Base-by-base conservation (phyloP, 2,113 vertebrate genomes). In the Apteryx owenii region DNA sequence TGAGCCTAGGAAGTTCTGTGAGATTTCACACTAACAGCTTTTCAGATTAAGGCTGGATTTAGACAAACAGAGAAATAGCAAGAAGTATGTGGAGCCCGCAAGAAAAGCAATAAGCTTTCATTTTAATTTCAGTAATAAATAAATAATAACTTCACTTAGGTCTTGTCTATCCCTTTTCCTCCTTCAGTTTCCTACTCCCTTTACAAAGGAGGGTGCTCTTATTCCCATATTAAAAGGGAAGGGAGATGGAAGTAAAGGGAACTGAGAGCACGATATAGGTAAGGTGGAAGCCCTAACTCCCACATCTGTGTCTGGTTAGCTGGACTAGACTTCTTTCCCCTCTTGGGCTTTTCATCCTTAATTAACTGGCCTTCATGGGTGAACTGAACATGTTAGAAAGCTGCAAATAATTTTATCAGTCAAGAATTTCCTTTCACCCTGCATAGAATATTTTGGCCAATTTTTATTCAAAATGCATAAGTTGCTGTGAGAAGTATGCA, bases 1-100 rank as follows among this genome's bases (percentile, higher is more conserved):
- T 95, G 36, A 94, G 46, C 66, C 36, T 80, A 87, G 50, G 73
- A 94, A 91, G 23, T 88, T 94, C 77, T 85, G 51, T 81, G 81
- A 97, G 54, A 96, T 96, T 89, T 93, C 69, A 80, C 51, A 82
- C 40, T 88, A 94, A 89, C 16, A 82, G 44, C 18, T 73, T 12
- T 91, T 73, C 65, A 73, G 78, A 29, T 85, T 89, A 94, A 61
- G 26, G 36, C 12, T 91, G n/a, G 73, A 89, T 71, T 68, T 70
- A 93, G 61, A 70, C 64, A 53, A 89, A 78, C 3, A 40, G 38
- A 84, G 46, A 71, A 90, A 92, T 1, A 91, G 25, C 38, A 77
- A 89, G 15, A 85, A 13, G 12, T 89, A 71, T 0, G 4, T 90
- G 36, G 26, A 90, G 2, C 38, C 38, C 73, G 10, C 14, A 79